phyloP scores from a whole-genome alignment of 2,888 invertebrate species.

The Notodromas monacha region DNA sequence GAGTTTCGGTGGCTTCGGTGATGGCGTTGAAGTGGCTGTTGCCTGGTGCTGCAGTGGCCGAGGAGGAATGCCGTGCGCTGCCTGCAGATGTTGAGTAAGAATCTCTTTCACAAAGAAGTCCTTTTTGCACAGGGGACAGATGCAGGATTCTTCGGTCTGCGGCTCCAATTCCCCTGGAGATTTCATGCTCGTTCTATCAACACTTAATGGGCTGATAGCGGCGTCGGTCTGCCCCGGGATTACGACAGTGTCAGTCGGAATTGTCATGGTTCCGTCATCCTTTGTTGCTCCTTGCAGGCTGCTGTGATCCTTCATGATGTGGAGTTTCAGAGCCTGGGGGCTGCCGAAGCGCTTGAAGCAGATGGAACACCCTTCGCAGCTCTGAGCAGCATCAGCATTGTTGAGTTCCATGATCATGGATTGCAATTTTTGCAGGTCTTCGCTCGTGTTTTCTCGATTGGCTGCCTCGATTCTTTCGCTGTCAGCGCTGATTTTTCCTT shows the following conservation, averaged over 20 bases:
- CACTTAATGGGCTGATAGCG: not conserved
- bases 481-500: conserved; percentile 7
- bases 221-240: not conserved
- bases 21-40: conserved; percentile 2
- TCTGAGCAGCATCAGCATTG: conserved; percentile 15
- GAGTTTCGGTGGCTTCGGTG: conserved; percentile 8
- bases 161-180: conserved; percentile 11
- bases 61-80: conserved; percentile 25
- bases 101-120: conserved; percentile 27
- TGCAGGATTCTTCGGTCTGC: no score
- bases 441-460: conserved; percentile 28
- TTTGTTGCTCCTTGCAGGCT: no score
- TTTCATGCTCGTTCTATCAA: conserved; percentile 7
- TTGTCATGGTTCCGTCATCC: no score
- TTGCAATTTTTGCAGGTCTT: conserved; percentile 55
- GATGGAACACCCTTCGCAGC: no score
- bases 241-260: no score
- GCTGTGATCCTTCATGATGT: no score
- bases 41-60: conserved; percentile 12
- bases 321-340: not conserved
- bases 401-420: conserved; percentile 65
- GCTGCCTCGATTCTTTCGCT: conserved; percentile 5
- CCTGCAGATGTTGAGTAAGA: conserved; percentile 30
- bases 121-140: conserved; percentile 26
- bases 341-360: no score